These are phyloP conservation scores for Sebastes iracundus DNA, from an alignment of 2,797 vertebrate species.

Conservation along the genomic window DNA sequence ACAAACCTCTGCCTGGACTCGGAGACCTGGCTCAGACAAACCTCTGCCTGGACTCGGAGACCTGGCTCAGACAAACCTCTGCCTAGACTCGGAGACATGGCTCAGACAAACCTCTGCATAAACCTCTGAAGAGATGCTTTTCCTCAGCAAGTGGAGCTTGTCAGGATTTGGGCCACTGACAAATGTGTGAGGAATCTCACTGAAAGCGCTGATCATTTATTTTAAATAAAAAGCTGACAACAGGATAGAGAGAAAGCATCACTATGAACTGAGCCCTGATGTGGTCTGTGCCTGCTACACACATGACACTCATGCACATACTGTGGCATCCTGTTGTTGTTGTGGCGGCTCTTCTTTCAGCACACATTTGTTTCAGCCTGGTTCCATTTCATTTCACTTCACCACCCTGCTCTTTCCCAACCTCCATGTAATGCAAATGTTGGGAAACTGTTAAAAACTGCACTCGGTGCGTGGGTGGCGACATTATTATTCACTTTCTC, in stretches of 20 bases:
- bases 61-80: constrained; percentile 22
- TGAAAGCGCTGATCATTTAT: constrained; percentile 41
- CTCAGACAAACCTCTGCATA: constrained; percentile 33
- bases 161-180: constrained; percentile 30
- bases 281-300: constrained; percentile 8
- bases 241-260: not conserved
- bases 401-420: constrained; percentile 56
- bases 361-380: constrained; percentile 44
- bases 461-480: constrained; percentile 55
- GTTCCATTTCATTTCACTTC: constrained; percentile 65
- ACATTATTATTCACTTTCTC: constrained; percentile 63
- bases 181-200: constrained; percentile 46
- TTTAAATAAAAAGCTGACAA: constrained; percentile 27
- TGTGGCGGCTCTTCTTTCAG: constrained; percentile 43
- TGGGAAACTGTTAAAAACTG: constrained; percentile 52
- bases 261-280: not conserved
- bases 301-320: constrained; percentile 19
- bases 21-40: too few species aligned
- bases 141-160: constrained; percentile 31
- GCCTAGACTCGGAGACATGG: constrained; percentile 36
- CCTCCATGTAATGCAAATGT: constrained; percentile 26
- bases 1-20: too few species aligned
- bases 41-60: too few species aligned
- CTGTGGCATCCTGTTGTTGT: constrained; percentile 45
- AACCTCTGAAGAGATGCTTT: constrained; percentile 40